These are phyloP conservation scores for Piezodorus guildinii DNA, from an alignment of 1,140 invertebrate species.

Conservation along the genomic window DNA sequence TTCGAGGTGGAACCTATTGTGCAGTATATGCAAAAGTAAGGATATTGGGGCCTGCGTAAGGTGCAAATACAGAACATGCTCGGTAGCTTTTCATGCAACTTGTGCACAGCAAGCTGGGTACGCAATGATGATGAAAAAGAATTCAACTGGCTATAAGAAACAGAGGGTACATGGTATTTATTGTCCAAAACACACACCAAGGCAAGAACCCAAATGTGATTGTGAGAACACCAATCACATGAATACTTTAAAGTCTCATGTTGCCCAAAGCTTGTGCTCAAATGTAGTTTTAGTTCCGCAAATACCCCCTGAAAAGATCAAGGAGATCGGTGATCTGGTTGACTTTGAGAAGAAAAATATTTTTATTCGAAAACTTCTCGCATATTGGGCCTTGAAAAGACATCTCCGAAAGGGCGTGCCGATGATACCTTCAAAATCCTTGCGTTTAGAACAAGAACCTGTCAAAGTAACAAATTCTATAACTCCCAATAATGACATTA, in stretches of 20 bases:
- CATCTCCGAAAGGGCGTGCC: slow-evolving; percentile 93
- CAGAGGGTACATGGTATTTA: slow-evolving; percentile 58
- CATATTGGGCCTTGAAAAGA: slow-evolving; percentile 90
- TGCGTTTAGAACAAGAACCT: slow-evolving; percentile 31
- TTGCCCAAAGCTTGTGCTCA: not conserved
- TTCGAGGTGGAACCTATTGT: slow-evolving; percentile 89
- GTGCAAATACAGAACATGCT: slow-evolving; percentile 92
- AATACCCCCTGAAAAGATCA: slow-evolving; percentile 76
- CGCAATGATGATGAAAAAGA: slow-evolving; percentile 91
- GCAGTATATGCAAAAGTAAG: slow-evolving; percentile 92
- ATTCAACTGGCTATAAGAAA: slow-evolving; percentile 43
- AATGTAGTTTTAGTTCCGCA: too few relatives aligned
- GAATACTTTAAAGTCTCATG: slow-evolving; percentile 30
- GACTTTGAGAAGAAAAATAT: slow-evolving; percentile 63
- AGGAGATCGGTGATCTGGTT: slow-evolving; percentile 66
- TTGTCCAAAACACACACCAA: slow-evolving; percentile 86
- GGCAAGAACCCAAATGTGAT: slow-evolving; percentile 41
- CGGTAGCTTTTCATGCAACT: slow-evolving; percentile 95
- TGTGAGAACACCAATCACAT: too few relatives aligned
- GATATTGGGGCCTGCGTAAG: slow-evolving; percentile 94
- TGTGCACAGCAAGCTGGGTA: slow-evolving; percentile 93
- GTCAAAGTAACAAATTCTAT: slow-evolving; percentile 26
- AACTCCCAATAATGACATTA: slow-evolving; percentile 35
- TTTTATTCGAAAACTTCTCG: slow-evolving; percentile 79
- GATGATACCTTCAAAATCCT: slow-evolving; percentile 63